Base-by-base conservation (phyloP, 2,113 vertebrate species). In the Mionectes macconnelli region DNA sequence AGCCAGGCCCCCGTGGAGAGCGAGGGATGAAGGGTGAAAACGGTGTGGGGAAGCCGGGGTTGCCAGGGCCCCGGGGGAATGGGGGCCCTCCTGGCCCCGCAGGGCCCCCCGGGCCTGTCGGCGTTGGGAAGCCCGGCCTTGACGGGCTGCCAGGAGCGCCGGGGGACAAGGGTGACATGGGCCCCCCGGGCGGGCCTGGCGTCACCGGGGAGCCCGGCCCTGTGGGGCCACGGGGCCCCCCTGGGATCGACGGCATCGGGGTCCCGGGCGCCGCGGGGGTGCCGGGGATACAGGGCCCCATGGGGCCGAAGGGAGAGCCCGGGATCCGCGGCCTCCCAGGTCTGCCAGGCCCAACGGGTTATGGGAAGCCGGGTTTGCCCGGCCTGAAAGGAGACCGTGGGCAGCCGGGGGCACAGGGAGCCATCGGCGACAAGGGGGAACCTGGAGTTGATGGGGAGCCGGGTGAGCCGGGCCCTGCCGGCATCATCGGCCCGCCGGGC, bases 361-460 rank as follows among this genome's bases (percentile, higher is more conserved):
- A 99, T 69, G 99, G 99, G 85, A 99, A 99, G 96, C 99, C 99
- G 9, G 99, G 99, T 39, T 91, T 99, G 47, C 94, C 97, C 6
- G 99, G 99, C 37, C 97, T 98, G 31, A 99, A 99, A 83, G 99
- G 99, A 66, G 99, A 99, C 53, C 99, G 98, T 3, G 99, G 99
- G n/a, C 98, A 98, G 81, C 86, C 95, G 3, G 99, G 99, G 52
- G 96, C 98, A 23, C 98, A 98, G 27, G 99, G 99, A 84, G 90
- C 96, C 39, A 97, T 98, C 9, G 99, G 99, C 3, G 98, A 99
- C 45, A 99, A 98, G 95, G 99, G 99, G 12, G 98, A 99, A 53
- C 98, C 98, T 24, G 99, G 99, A 3, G 87, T 98, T 35, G 97
- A 98, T 22, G 99, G 99, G 13, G 97, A 98, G 67, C 97, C 97